These are phyloP conservation scores for Anoplius nigerrimus DNA, from an alignment of 2,888 invertebrate species.

Conservation along the genomic window DNA sequence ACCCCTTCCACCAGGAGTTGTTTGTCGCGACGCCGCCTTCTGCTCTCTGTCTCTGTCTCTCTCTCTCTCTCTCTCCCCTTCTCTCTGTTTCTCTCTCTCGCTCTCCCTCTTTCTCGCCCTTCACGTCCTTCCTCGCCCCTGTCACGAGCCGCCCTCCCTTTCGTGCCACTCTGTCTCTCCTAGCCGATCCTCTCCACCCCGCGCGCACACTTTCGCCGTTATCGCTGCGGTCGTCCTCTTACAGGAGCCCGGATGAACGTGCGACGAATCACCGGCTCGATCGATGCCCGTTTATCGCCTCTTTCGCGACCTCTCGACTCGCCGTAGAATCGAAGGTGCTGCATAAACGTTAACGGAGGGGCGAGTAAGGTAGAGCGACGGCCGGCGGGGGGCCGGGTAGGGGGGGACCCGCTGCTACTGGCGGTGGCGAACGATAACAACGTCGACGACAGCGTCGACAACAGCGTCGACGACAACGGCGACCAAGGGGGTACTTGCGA, in stretches of 20 bases:
- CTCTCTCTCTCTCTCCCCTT: no score
- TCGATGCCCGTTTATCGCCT: constrained; percentile 57
- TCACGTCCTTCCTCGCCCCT: constrained; percentile 6
- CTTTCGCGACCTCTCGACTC: constrained; percentile 48
- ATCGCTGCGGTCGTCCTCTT: constrained; percentile 45
- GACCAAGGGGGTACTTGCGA: constrained; percentile 37
- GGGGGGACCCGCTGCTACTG: no score
- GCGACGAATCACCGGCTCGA: constrained; percentile 55
- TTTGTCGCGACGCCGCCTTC: no score
- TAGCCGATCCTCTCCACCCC: constrained; percentile 21
- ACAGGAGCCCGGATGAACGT: constrained; percentile 55
- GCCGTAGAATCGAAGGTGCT: neutral
- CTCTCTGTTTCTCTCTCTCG: no score
- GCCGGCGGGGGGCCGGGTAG: constrained; percentile 9
- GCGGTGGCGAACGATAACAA: constrained; percentile 1
- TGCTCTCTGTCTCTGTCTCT: no score
- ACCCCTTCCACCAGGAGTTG: no score
- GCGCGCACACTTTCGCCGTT: constrained; percentile 36
- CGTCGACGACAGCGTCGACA: constrained; percentile 1
- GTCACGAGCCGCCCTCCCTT: constrained; percentile 35
- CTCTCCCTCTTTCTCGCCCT: constrained; percentile 6
- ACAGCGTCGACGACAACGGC: constrained; percentile 32
- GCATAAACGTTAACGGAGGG: constrained; percentile 1
- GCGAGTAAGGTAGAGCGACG: constrained; percentile 18
- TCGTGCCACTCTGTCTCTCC: constrained; percentile 22